phyloP scores from a whole-genome alignment of 2,888 invertebrate species.

The Patella pellucida region DNA sequence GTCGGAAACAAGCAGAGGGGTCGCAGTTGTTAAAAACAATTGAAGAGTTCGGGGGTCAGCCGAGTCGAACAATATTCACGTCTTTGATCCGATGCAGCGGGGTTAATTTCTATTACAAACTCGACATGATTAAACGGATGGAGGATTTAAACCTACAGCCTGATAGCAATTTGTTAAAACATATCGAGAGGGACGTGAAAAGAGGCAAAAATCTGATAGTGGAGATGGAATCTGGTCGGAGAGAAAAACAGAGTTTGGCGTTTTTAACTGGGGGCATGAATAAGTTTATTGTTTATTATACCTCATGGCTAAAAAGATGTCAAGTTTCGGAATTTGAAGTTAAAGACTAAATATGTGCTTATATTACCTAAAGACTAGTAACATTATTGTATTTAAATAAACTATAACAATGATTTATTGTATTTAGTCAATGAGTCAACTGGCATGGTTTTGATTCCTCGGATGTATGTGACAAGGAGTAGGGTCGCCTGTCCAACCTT shows the following conservation, averaged over 20 bases:
- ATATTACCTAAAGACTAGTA: neutral
- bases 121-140: constrained; percentile 79
- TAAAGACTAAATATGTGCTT: neutral
- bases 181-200: constrained; percentile 78
- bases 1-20: constrained; percentile 78
- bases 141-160: constrained; percentile 77
- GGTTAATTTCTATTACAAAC: constrained; percentile 78
- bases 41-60: constrained; percentile 76
- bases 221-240: constrained; percentile 46
- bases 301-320: neutral
- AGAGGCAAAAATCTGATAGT: constrained; percentile 75
- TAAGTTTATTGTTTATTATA: neutral
- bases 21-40: constrained; percentile 80
- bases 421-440: no score
- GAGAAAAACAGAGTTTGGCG: no score
- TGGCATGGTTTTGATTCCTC: no score
- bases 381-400: neutral
- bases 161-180: constrained; percentile 76
- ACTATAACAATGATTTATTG: no score
- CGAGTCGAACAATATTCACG: constrained; percentile 82
- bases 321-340: neutral
- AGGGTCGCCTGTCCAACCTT: no score
- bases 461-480: no score
- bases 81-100: constrained; percentile 78
- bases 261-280: neutral